Base-by-base conservation (phyloP, 2,797 vertebrate genomes). In the Peromyscus nudipes region DNA sequence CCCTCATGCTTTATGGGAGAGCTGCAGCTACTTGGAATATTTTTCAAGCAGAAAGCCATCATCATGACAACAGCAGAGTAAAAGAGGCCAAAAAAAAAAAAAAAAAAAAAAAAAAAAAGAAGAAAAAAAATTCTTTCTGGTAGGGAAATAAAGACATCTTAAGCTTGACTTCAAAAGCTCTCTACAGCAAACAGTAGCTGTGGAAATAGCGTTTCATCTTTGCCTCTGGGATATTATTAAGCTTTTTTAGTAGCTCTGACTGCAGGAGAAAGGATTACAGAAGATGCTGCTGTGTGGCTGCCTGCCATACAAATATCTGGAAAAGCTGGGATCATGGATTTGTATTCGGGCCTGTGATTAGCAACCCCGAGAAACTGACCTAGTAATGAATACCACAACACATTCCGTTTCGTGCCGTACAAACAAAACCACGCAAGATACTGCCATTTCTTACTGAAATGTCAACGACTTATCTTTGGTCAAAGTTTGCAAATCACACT, bases 191-290 rank as follows among this genome's bases (percentile, higher is more conserved):
- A 99, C 99, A 99, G 99, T 99, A 99, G 98, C 99, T 99, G 99
- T 99, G 98, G 99, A 99, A 99, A 99, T 99, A 99, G 98, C 89
- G 98, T 99, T 99, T 99, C 99, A 99, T 99, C 99, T 99, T 99
- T 99, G 99, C 99, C 99, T 99, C 99, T 99, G 99, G 99, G 99
- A 99, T 99, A 99, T 99, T 99, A 99, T 99, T 99, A 99, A 99
- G 99, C 98, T 99, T 99, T 99, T 99, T 99, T 99, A 99, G 99
- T 99, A 99, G 99, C 98, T 99, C 99, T 98, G 99, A 99, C 99
- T 99, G 99, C 98, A 98, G 98, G 99, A 98, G 98, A 99, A 99
- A 95, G 99, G 99, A 99, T 99, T 99, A 99, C 98, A 99, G 98
- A 99, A 99, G 98, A 98, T 98, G 98, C 99, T 99, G 98, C 99